Base-by-base conservation (phyloP, 1,140 invertebrate genomes). In the Cyrtorhinus lividipennis region DNA sequence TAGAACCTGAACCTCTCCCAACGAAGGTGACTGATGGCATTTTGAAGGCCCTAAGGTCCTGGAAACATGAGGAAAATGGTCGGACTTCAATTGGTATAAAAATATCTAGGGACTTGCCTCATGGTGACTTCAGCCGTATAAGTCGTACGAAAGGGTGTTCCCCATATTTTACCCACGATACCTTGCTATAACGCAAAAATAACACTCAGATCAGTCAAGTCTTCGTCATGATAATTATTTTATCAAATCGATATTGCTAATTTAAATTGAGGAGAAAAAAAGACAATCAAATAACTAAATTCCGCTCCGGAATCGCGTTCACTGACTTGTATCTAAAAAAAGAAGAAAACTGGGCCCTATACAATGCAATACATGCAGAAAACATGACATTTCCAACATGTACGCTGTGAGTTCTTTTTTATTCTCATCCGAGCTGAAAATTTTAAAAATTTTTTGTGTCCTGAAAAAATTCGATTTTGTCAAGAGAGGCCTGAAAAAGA, bases 161-260 rank as follows among this genome's bases (percentile, higher is more conserved):
- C 64, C 64, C 64, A 64, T 56, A 61, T 64, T 61, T 62, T 64
- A 68, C 67, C 64, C 67, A 66, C 67, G 70, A 70, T 68, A 74
- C 71, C 72, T 73, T 73, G 74, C 76, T 78, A 77, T 70, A 75
- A 77, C 75, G 61, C 60, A 65, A 65, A 65, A 65, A 65, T n/a
- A 18, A 65, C 45, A 62, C 61, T 20, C 56, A 59, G 38, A 61
- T 65, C 64, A 65, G 64, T 65, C 64, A 65, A 65, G 60, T 62
- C 45, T 56, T 56, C 48, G 48, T n/a, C n/a, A n/a, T n/a, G n/a
- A n/a, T n/a, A n/a, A n/a, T n/a, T n/a, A n/a, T n/a, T n/a, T n/a
- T n/a, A n/a, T n/a, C 48, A 53, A 53, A 53, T 24, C n/a, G 18
- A 59, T 60, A 25, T 53, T 59, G 23, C 48, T 44, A 60, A 64